Evolutionary conservation across 2,888 invertebrate species (phyloP).

Genomic region (Orchesella flavescens): DNA sequence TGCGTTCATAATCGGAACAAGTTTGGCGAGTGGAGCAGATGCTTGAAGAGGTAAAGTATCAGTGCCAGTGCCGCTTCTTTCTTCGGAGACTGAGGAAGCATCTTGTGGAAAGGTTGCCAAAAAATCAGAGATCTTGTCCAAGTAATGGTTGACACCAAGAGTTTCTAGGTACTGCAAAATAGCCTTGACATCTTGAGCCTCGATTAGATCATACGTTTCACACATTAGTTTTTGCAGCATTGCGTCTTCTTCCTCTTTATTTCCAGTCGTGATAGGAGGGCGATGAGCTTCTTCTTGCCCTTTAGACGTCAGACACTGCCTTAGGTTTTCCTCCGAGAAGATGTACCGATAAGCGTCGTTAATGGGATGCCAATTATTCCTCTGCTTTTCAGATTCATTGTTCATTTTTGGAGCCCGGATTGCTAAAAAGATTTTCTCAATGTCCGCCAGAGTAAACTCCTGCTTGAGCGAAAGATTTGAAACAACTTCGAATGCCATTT

Average conservation of each 20-base stretch:
- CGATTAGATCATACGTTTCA: slow-evolving; percentile 89
- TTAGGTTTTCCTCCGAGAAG: slow-evolving; percentile 21
- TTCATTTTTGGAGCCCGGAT: slow-evolving; percentile 78
- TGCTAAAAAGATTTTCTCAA: slow-evolving; percentile 89
- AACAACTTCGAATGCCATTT: slow-evolving; percentile 80
- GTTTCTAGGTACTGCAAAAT: slow-evolving; percentile 85
- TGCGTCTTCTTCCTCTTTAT: neutral
- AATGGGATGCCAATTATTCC: slow-evolving; percentile 79
- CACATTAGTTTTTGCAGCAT: slow-evolving; percentile 76
- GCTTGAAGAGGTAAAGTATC: slow-evolving; percentile 76
- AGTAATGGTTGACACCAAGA: slow-evolving; percentile 84
- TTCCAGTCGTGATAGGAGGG: too few species aligned
- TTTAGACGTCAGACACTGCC: slow-evolving; percentile 7
- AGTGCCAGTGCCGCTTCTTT: slow-evolving; percentile 4
- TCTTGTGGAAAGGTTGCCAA: slow-evolving; percentile 19
- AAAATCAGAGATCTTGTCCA: slow-evolving; percentile 86
- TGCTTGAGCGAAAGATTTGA: slow-evolving; percentile 78
- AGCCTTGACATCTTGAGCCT: slow-evolving; percentile 86
- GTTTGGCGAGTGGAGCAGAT: slow-evolving; percentile 87
- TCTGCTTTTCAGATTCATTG: slow-evolving; percentile 71
- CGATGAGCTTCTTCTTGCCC: too few species aligned
- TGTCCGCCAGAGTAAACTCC: slow-evolving; percentile 82
- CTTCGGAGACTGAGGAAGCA: slow-evolving; percentile 6
- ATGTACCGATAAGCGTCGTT: slow-evolving; percentile 81
- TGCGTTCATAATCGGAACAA: slow-evolving; percentile 89